phyloP scores from a whole-genome alignment of 2,888 invertebrate genomes.

The Timema cristinae region DNA sequence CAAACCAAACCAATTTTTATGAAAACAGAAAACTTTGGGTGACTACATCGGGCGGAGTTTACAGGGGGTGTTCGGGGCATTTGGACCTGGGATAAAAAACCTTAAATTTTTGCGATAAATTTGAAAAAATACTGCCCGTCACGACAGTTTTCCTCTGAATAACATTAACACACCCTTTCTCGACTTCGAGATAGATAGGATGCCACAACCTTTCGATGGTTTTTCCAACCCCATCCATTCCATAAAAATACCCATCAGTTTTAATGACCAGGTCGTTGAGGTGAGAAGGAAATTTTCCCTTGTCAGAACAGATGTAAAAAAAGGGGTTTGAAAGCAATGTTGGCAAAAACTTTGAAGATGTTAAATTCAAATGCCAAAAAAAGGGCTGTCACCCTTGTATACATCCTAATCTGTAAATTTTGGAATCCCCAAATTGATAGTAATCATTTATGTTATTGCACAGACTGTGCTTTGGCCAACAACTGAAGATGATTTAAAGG shows the following conservation, averaged over 20 bases:
- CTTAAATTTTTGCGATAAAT: too few relatives aligned
- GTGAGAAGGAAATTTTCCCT: constrained; percentile 31
- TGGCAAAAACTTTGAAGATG: constrained; percentile 27
- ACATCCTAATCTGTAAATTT: background rate
- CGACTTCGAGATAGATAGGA: background rate
- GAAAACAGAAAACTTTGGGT: too few relatives aligned
- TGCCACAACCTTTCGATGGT: background rate
- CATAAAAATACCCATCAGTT: background rate
- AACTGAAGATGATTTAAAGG: background rate
- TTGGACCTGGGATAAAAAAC: too few relatives aligned
- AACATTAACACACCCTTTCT: background rate
- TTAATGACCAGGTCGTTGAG: constrained; percentile 25
- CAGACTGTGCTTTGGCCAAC: constrained; percentile 15
- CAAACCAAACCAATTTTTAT: too few relatives aligned
- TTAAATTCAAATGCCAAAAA: constrained; percentile 29
- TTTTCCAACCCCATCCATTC: background rate
- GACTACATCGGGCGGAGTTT: too few relatives aligned
- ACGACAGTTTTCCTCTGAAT: background rate
- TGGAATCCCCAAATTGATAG: background rate
- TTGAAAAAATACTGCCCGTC: background rate
- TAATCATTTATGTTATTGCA: constrained; percentile 8
- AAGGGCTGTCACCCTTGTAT: background rate
- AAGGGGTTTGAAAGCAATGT: constrained; percentile 24
- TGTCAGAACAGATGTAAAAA: constrained; percentile 26
- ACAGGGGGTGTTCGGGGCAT: too few relatives aligned